A percentile compares a stretch with the other conserved stretches of the same genome.
Evolutionary conservation across 1,140 invertebrate genomes (phyloP).

Genomic region (Drosophila nigromelanica): DNA sequence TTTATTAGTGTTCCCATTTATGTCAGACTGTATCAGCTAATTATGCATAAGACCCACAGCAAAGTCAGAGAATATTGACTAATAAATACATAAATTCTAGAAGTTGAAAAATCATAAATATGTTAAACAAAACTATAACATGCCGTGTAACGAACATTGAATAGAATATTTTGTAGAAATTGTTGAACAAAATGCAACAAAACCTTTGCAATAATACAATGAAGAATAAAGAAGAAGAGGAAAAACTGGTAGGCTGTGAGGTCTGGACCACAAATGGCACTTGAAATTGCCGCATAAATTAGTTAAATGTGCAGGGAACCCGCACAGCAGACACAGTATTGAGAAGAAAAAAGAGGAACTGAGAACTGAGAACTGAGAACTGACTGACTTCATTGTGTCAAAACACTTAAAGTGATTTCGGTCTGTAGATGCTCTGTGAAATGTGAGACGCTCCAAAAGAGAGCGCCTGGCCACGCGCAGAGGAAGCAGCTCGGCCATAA

Average conservation of each 20-base stretch:
- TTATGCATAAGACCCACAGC: constrained; percentile 71
- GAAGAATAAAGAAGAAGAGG: constrained; percentile 8
- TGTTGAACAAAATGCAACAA: constrained; percentile 72
- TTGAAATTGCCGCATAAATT: constrained; percentile 74
- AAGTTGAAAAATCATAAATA: constrained; percentile 54
- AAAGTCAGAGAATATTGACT: constrained; percentile 44
- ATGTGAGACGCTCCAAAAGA: constrained; percentile 53
- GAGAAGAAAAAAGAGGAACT: neutral
- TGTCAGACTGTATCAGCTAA: constrained; percentile 43
- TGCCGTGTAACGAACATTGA: constrained; percentile 50
- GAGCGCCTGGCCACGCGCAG: constrained; percentile 55
- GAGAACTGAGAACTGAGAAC: constrained; percentile 27
- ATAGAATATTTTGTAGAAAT: constrained; percentile 42
- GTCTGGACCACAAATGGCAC: constrained; percentile 75
- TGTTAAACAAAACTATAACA: constrained; percentile 75
- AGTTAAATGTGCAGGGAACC: constrained; percentile 63
- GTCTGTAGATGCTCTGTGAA: constrained; percentile 37
- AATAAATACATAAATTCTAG: constrained; percentile 72
- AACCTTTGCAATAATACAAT: constrained; percentile 65
- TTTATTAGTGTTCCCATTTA: constrained; percentile 26
- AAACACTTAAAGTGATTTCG: constrained; percentile 73
- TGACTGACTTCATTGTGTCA: constrained; percentile 75
- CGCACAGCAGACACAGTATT: constrained; percentile 36
- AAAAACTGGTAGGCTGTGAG: constrained; percentile 41
- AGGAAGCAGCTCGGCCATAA: constrained; percentile 56